Evolutionary conservation across 2,113 vertebrate genomes (phyloP), one percentile per base, ranked within the genome.

Genomic region (Gallinago paraguaiae): DNA sequence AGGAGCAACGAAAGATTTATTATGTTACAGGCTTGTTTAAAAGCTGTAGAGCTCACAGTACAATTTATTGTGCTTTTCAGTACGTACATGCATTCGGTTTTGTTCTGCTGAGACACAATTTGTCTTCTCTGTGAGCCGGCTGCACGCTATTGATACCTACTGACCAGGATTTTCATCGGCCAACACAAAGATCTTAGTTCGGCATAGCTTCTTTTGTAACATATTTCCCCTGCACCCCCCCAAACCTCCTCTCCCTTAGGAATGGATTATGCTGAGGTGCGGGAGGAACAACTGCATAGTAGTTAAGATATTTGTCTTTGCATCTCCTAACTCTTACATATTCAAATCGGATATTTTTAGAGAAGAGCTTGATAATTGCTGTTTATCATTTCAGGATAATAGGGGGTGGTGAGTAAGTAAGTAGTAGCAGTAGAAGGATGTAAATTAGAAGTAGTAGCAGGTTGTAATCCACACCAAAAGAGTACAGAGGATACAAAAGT

Each of bases 1-100:
- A 79, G 39, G 41, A 79, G 41, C 13, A 89, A 64, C 17, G 61
- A 51, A 76, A 69, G 13, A 72, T 92, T 92, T 93, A 65, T 85
- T 54, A 17, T 41, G 46, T 65, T 78, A 78, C 45, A 56, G 28
- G 10, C 19, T 69, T 90, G 53, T 92, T 94, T 87, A 90, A 91
- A 85, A 92, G 63, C 87, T 85, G 75, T 86, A 87, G 87, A 33
- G 35, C 72, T 91, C 54, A 41, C 23, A 50, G 39, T 15, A 71
- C 53, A 85, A 80, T 91, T 92, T 92, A 94, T 76, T 92, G 70
- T 82, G 45, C 53, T 87, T 89, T 85, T 85, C 70, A 80, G 14
- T 75, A 86, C 72, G 53, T 79, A 59, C 59, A 18, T n/a, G 57
- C 17, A 11, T 76, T 85, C 69, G 24, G 65, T 71, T 92, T 89